These are phyloP conservation scores for Gryllus longicercus DNA, from an alignment of 2,888 invertebrate genomes.

Conservation along the genomic window DNA sequence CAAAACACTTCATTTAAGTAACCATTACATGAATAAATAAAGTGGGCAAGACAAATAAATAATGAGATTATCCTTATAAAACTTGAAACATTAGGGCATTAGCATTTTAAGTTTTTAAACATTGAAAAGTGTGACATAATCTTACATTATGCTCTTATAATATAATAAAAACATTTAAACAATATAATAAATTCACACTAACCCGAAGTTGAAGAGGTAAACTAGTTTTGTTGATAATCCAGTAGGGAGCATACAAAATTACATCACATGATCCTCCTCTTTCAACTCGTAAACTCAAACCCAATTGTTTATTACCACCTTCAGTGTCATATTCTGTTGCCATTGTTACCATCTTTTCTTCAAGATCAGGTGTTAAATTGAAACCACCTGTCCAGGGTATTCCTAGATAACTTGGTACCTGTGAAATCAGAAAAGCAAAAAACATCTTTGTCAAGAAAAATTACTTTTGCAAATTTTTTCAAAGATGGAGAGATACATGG, in stretches of 20 bases:
- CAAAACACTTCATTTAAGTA: too few species aligned
- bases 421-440: conserved; percentile 32
- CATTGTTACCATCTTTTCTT: conserved; percentile 59
- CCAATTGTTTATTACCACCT: conserved; percentile 61
- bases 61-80: too few species aligned
- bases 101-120: not conserved
- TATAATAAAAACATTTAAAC: not conserved
- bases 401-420: conserved; percentile 62
- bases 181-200: conserved; percentile 38
- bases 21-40: too few species aligned
- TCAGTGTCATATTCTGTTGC: conserved; percentile 65
- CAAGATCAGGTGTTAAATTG: conserved; percentile 57
- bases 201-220: conserved; percentile 78
- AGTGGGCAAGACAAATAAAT: too few species aligned
- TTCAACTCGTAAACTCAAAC: conserved; percentile 64
- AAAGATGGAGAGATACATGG: not conserved
- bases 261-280: conserved; percentile 62
- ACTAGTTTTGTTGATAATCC: conserved; percentile 86
- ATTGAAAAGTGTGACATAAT: not conserved
- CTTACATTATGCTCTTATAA: conserved; percentile 19
- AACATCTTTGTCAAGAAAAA: too few species aligned
- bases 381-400: conserved; percentile 68
- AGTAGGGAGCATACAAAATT: conserved; percentile 74
- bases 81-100: not conserved
- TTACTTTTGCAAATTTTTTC: too few species aligned